Base-by-base conservation (phyloP, 2,113 vertebrate species). In the Podarcis cretensis region DNA sequence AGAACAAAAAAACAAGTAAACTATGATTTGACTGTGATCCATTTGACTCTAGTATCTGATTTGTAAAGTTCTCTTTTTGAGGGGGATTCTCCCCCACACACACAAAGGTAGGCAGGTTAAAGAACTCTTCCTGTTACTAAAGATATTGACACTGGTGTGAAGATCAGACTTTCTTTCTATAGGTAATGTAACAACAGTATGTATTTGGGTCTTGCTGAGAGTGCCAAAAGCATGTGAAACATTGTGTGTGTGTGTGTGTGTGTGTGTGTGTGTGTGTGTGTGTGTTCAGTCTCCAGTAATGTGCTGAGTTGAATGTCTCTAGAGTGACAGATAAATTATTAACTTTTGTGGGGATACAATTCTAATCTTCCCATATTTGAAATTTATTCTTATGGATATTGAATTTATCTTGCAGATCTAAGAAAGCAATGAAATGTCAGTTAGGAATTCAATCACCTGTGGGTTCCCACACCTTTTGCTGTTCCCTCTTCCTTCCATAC, bases 361-460 rank as follows among this genome's bases (percentile, higher is more conserved):
- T 63, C 20, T 89, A 80, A 80, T 74, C 76, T 74, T 63, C 59
- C 35, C 30, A 27, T 79, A 84, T 89, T 40, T 85, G 48, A 89
- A 85, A 80, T 74, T 73, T 73, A 80, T 63, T 73, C 76, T 63
- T 84, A 89, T 63, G 76, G 35, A 63, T 89, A 85, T 65, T 85
- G 48, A 63, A 89, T 85, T 89, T 43, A 65, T 73, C 68, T 85
- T 71, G 76, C 83, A 89, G 69, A 80, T 92, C 86, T 81, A 20
- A 23, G 13, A 32, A 76, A 84, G n/a, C n/a, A 85, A 89, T 79
- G 40, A 87, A 81, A 14, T 40, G 43, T 87, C 14, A 57, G 1
- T 78, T 63, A 90, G 37, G 79, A 81, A 6, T 93, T 86, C 37
- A 76, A 79, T 82, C 13, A 74, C 81, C 35, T 86, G 1, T 88